Base-by-base conservation (phyloP, 2,888 invertebrate genomes). In the Drosophila parthenogenetica region DNA sequence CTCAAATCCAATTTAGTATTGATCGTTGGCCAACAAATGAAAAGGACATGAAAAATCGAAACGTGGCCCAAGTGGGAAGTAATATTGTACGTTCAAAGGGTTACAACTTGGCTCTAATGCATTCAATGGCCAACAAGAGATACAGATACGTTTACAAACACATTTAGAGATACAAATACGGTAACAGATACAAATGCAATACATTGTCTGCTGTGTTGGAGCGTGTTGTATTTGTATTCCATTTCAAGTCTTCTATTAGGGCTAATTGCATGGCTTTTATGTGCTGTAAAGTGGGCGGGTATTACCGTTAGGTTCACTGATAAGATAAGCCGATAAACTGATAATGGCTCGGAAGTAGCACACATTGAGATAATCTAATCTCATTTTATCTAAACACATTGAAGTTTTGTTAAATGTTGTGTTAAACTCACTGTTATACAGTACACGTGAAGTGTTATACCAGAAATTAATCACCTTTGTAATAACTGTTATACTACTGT, bases 1-100 rank as follows among this genome's bases (percentile, higher is more conserved):
- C 61, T 85, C 68, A 79, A 89, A 81, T 79, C 77, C 73, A 79
- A 88, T 88, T 88, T 73, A 74, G 68, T 89, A 89, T 86, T 89
- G 85, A 86, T 86, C 75, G 80, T 51, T 68, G 65, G 49, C 14
- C 65, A 57, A 63, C 39, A 66, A 69, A 59, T 60, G 71, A 67
- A 59, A 75, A 63, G 73, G 69, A 70, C 72, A 66, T 39, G 66
- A 59, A 72, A 83, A 87, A 69, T 77, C 75, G 78, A 87, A 74
- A 40, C 50, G 48, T 42, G 50, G 39, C n/a, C 14, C n/a, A 48
- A 53, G 19, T 8, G 11, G 35, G 11, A 37, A 32, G 43, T 11
- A 14, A 57, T 37, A 22, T 5, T 14, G 35, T 39, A 48, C 25
- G 25, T n/a, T 7, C 13, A 43, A 79, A 60, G 70, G 62, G 64